A percentile compares a stretch with the other conserved stretches of the same genome.
phyloP scores from a whole-genome alignment of 2,113 vertebrate genomes.

The Trematomus loennbergii region DNA sequence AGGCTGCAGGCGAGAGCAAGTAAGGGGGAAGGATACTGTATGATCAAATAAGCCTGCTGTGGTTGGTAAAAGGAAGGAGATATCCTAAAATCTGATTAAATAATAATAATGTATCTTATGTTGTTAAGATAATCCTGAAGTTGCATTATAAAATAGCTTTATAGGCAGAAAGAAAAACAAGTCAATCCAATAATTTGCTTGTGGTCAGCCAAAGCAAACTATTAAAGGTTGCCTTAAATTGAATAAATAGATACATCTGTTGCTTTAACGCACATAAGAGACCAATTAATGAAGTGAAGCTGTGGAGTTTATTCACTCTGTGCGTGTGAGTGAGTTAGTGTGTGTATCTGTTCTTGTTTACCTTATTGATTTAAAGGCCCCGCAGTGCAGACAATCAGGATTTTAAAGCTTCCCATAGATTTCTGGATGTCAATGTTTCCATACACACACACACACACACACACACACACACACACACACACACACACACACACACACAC shows the following conservation, averaged over 20 bases:
- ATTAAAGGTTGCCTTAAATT: constrained; percentile 58
- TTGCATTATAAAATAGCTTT: constrained; percentile 44
- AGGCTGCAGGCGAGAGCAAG: constrained; percentile 32
- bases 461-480: background rate
- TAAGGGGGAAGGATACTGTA: background rate
- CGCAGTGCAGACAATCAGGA: constrained; percentile 48
- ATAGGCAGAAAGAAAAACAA: constrained; percentile 51
- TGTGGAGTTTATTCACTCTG: constrained; percentile 51
- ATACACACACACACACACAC: background rate
- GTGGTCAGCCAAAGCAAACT: constrained; percentile 49
- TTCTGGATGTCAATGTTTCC: constrained; percentile 44
- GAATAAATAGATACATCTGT: constrained; percentile 72
- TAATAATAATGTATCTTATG: constrained; percentile 57
- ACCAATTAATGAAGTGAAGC: constrained; percentile 68
- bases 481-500: background rate
- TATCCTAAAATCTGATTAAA: constrained; percentile 45
- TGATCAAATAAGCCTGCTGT: constrained; percentile 27
- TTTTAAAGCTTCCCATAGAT: constrained; percentile 35
- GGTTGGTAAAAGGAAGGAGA: constrained; percentile 26
- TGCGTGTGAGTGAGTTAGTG: constrained; percentile 40
- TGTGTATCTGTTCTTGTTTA: constrained; percentile 59
- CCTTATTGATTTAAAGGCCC: constrained; percentile 60
- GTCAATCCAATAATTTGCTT: constrained; percentile 68
- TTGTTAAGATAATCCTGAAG: constrained; percentile 45
- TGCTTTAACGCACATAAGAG: constrained; percentile 70